Base-by-base conservation (phyloP, 1,140 invertebrate genomes). In the Cotesia vestalis region DNA sequence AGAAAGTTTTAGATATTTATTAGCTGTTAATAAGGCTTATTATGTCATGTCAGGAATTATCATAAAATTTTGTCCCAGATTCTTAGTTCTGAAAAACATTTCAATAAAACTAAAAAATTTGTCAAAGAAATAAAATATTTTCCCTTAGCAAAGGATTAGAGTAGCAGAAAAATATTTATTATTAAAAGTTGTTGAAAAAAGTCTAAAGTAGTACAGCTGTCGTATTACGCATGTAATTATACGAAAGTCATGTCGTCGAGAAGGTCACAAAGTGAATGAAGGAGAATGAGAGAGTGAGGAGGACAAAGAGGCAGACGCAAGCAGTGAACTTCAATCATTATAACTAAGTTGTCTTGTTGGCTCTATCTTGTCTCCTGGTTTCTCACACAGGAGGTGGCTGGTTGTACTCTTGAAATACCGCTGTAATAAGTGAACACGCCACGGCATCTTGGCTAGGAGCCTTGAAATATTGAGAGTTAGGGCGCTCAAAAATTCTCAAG, bases 261-360 rank as follows among this genome's bases (percentile, higher is more conserved):
- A 57, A 66, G 66, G 68, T 68, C 40, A 66, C 72, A 73, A 60
- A 66, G 35, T 72, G 69, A 62, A 59, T 14, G 55, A 35, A 46
- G 35, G 63, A 12, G 59, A 69, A 17, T 35, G 36, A 60, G 17
- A 12, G 68, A 61, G 35, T n/a, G 17, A 70, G 46, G 3, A 34
- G 36, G 8, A 35, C 60, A 36, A 62, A 46, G 40, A 46, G 40
- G 40, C 40, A 17, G 72, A 69, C 35, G 62, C 46, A 67, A 64
- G 51, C 68, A 68, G 71, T 73, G 78, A 81, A 81, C 80, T 81
- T 80, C 76, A 79, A 80, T 80, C 79, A 79, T 81, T 81, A 80
- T 78, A 78, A 80, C 76, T 73, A 77, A 80, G 76, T 80, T 80
- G 78, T 78, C 77, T 77, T 72, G 70, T 77, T n/a, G 27, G n/a